These are phyloP conservation scores for Notospermus geniculatus DNA, from an alignment of 1,140 invertebrate genomes.

Conservation along the genomic window DNA sequence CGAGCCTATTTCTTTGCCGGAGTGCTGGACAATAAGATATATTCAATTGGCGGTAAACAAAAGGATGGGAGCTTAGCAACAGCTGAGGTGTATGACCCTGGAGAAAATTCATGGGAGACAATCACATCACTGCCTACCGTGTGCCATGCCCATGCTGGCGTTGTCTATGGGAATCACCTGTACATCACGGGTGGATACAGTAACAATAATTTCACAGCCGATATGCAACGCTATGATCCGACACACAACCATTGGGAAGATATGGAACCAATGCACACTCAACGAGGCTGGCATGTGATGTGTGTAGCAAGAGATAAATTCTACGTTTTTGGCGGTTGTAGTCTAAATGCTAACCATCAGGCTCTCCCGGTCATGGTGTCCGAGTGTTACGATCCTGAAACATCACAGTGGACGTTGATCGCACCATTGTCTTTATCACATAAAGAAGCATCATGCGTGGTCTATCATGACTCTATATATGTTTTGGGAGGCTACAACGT, in stretches of 20 bases:
- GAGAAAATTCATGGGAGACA: conserved; percentile 48
- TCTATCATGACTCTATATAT: conserved; percentile 53
- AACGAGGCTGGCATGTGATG: conserved; percentile 57
- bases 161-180: conserved; percentile 50
- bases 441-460: conserved; percentile 55
- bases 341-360: conserved; percentile 66
- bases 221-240: conserved; percentile 53
- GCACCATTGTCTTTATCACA: conserved; percentile 62
- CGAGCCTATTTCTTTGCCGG: conserved; percentile 56
- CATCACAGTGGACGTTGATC: conserved; percentile 68
- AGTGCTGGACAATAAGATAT: conserved; percentile 47
- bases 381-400: conserved; percentile 66
- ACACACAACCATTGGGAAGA: conserved; percentile 52
- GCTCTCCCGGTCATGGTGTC: conserved; percentile 69
- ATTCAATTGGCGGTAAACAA: conserved; percentile 54
- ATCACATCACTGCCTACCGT: conserved; percentile 52
- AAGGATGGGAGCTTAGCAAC: conserved; percentile 54
- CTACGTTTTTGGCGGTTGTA: conserved; percentile 71
- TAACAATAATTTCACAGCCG: conserved; percentile 54
- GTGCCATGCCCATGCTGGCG: conserved; percentile 55
- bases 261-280: conserved; percentile 53
- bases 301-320: conserved; percentile 65
- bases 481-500: conserved; percentile 57
- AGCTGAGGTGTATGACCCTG: conserved; percentile 51
- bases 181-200: conserved; percentile 56